Percentiles rank a stretch among this genome's conserved stretches.
phyloP scores from a whole-genome alignment of 2,797 vertebrate genomes.

The Anguilla megastoma region DNA sequence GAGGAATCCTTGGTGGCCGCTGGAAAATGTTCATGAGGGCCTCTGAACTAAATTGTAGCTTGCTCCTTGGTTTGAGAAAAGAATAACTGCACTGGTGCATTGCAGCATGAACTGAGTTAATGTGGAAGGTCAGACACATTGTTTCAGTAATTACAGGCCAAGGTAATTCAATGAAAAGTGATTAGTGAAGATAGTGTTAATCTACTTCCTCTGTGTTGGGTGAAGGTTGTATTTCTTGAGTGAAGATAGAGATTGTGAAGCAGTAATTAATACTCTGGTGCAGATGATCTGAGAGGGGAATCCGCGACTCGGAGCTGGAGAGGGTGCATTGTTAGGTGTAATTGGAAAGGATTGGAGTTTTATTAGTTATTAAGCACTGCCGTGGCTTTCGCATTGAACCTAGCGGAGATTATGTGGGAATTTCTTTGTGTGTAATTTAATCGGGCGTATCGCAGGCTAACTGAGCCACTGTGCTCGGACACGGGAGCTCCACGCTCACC shows the following conservation, averaged over 20 bases:
- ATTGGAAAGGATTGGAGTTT: slow-evolving; percentile 39
- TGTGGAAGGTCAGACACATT: not conserved
- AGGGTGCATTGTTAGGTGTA: slow-evolving; percentile 30
- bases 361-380: slow-evolving; percentile 51
- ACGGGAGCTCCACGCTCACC: not conserved
- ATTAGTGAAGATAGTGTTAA: not conserved
- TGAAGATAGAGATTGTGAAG: slow-evolving; percentile 17
- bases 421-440: slow-evolving; percentile 65
- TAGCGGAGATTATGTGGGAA: slow-evolving; percentile 60
- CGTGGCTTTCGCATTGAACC: slow-evolving; percentile 61
- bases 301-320: slow-evolving; percentile 24
- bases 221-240: slow-evolving; percentile 10
- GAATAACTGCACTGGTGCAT: not conserved
- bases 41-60: not conserved
- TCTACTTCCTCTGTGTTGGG: slow-evolving; percentile 8
- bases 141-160: not conserved
- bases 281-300: not conserved
- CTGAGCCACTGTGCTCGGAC: slow-evolving; percentile 38
- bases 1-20: not conserved
- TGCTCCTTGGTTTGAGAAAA: not conserved
- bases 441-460: slow-evolving; percentile 57
- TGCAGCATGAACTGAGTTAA: not conserved
- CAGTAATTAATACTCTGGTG: slow-evolving; percentile 29
- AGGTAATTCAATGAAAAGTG: slow-evolving; percentile 9
- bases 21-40: not conserved